Percentiles rank a stretch among this genome's conserved stretches.
These are phyloP conservation scores for Pachymerium ferrugineum DNA, from an alignment of 2,888 invertebrate species.

Conservation along the genomic window DNA sequence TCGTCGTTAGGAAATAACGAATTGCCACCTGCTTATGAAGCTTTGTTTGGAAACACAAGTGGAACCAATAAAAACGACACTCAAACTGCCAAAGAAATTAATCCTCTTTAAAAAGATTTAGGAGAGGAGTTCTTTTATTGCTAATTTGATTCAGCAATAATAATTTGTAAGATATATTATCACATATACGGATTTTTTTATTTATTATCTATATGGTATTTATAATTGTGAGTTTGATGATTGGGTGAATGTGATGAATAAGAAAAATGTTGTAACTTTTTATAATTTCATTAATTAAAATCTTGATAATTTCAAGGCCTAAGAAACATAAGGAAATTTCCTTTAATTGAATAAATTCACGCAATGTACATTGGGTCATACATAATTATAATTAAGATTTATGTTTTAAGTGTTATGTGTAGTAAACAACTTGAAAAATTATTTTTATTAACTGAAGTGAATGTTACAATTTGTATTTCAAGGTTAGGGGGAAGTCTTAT, in stretches of 20 bases:
- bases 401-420: too few species aligned
- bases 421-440: too few species aligned
- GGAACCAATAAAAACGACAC: background rate
- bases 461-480: too few species aligned
- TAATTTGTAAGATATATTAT: background rate
- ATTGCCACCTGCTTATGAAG: background rate
- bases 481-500: background rate
- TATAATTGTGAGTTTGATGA: background rate
- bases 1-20: background rate
- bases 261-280: too few species aligned
- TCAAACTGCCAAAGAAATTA: background rate
- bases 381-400: too few species aligned
- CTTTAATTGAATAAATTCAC: too few species aligned
- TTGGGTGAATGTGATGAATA: background rate
- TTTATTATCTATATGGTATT: conserved; percentile 1
- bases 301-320: too few species aligned
- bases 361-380: too few species aligned
- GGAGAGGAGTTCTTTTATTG: background rate
- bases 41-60: background rate
- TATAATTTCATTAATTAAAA: too few species aligned
- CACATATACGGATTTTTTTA: background rate
- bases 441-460: too few species aligned
- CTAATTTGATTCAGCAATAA: background rate
- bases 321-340: too few species aligned
- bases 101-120: background rate